These are phyloP conservation scores for Zophobas morio DNA, from an alignment of 1,140 invertebrate genomes.

Conservation along the genomic window DNA sequence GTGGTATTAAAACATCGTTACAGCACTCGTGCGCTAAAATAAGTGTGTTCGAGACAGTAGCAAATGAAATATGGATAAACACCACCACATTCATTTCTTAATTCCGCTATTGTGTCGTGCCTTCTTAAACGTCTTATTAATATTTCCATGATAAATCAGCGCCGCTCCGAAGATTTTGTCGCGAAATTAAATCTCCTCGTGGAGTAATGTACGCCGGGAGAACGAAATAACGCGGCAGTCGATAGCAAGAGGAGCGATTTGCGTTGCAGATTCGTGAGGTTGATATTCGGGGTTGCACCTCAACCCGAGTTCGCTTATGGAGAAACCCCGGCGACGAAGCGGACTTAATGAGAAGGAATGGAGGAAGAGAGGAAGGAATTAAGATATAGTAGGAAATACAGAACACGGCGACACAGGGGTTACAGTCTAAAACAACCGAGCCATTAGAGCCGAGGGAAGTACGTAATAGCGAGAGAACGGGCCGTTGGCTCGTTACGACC, in stretches of 20 bases:
- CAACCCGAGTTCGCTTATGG: slow-evolving; percentile 28
- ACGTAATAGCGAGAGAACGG: slow-evolving; percentile 53
- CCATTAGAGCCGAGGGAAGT: slow-evolving; percentile 53
- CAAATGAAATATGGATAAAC: no score
- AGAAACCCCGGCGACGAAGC: slow-evolving; percentile 39
- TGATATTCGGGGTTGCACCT: slow-evolving; percentile 45
- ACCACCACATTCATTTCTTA: background rate
- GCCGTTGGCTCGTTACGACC: slow-evolving; percentile 48
- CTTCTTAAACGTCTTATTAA: slow-evolving; percentile 2
- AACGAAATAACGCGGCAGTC: slow-evolving; percentile 27
- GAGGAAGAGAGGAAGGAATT: slow-evolving; percentile 57
- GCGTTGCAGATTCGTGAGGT: slow-evolving; percentile 50
- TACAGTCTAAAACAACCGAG: slow-evolving; percentile 56
- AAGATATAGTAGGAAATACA: slow-evolving; percentile 59
- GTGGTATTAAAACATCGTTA: no score
- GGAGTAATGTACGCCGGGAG: slow-evolving; percentile 24
- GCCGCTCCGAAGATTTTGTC: slow-evolving; percentile 37
- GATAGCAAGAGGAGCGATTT: slow-evolving; percentile 44
- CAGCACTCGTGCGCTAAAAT: no score
- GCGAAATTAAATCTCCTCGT: slow-evolving; percentile 40
- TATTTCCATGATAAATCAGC: slow-evolving; percentile 36
- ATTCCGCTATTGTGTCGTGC: background rate
- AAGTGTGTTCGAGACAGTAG: no score
- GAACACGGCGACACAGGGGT: slow-evolving; percentile 56
- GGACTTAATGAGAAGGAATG: slow-evolving; percentile 59